Base-by-base conservation (phyloP, 1,140 invertebrate genomes). In the Dysdera silvatica region DNA sequence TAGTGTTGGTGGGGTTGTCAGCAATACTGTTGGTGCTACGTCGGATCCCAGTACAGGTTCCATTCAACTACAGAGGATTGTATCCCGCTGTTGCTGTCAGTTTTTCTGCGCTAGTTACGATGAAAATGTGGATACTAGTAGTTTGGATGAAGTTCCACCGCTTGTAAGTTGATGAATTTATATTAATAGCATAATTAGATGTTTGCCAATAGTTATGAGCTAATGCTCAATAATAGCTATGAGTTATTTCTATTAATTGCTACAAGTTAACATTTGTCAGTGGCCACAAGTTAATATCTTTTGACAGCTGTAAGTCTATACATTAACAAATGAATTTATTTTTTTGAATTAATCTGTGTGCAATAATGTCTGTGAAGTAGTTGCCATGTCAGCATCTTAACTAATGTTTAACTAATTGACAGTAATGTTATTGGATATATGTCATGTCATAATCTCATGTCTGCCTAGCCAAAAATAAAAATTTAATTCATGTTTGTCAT, bases 81-180 rank as follows among this genome's bases (percentile, higher is more conserved):
- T 97, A 14, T 97, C 94, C 0, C 81, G 95, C 6, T 99, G 96
- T 78, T 89, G 88, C 72, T 98, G 95, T 77, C 94, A 98, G 77
- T 95, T 99, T 77, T 96, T 94, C 75, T 99, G 96, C 75, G 93
- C 91, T 32, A 88, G 89, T 56, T 98, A 96, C 73, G 89, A 90
- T 14, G 90, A 95, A 71, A 81, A 80, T 59, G 78, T 91, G 18
- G 87, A 90, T 75, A 83, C 83, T 0, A 82, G 81, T 51, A 79
- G 76, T 16, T 72, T 85, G 8, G 80, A 82, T 14, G 79, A 86
- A 74, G 82, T 87, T 40, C 81, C 85, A 32, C 80, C 83, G 23
- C 45, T 69, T 53, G 55, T 61, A 70, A 31, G 65, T 47, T n/a
- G 35, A 64, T 45, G 53, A 65, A 41, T 29, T 68, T 4, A 32